Percentiles rank a stretch among this genome's conserved stretches.
Evolutionary conservation across 2,113 vertebrate species (phyloP).

Genomic region (Canis aureus): DNA sequence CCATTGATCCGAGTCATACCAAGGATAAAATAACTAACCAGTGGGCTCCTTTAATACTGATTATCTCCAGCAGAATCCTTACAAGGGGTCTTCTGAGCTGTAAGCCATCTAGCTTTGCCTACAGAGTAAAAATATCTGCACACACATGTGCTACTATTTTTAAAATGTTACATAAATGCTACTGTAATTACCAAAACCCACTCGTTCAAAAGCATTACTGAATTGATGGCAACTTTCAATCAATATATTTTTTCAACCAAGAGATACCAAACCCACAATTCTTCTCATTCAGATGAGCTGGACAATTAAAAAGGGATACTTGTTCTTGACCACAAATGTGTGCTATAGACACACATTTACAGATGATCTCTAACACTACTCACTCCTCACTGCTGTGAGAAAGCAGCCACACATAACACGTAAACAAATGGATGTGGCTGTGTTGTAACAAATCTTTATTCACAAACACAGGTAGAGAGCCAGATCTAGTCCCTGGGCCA

Average conservation of each 20-base stretch:
- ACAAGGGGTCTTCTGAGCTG: conserved; percentile 51
- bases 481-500: fast-evolving
- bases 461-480: not conserved
- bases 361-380: not conserved
- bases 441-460: conserved; percentile 78
- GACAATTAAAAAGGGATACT: not conserved
- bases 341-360: not conserved
- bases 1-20: fast-evolving
- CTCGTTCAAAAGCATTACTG: conserved; percentile 40
- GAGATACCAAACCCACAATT: conserved; percentile 27
- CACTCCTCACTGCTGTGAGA: not conserved
- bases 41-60: not conserved
- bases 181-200: conserved; percentile 73
- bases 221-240: conserved; percentile 52
- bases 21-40: not conserved
- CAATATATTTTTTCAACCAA: conserved; percentile 55
- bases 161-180: conserved; percentile 79
- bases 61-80: not conserved
- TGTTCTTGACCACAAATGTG: not conserved
- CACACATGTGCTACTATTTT: conserved; percentile 78
- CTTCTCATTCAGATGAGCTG: not conserved
- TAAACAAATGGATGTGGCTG: not conserved
- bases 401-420: not conserved
- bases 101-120: conserved; percentile 42
- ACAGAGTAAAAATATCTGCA: conserved; percentile 55